Evolutionary conservation across 1,140 invertebrate species (phyloP), one percentile per base, ranked within the genome.

Genomic region (Drepana arcuata): DNA sequence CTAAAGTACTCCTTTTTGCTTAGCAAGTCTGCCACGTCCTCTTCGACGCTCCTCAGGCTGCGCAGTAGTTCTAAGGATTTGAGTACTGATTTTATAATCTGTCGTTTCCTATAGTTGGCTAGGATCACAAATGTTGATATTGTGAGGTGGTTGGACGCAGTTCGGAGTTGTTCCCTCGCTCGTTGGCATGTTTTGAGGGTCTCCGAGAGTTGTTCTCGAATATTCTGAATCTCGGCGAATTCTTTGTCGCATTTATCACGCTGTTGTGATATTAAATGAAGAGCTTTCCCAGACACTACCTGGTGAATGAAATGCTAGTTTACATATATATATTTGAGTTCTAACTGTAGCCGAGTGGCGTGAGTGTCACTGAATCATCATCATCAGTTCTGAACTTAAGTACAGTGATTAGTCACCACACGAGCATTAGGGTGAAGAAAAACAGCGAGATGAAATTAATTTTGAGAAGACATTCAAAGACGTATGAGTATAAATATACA

Each of bases 211-310:
- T 92, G 85, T 55, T 90, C 85, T 66, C 95, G 86, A 38, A 96
- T 88, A 42, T 90, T 88, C 41, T 91, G 86, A 11, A 98, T 92
- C 43, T 92, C 88, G 31, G 90, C 84, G 50, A 98, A 92, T 72
- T 98, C 94, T 7, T 88, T 85, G 41, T 92, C 91, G 71, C 95
- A 97, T 1, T 90, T 86, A 48, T 88, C 90, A 34, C 96, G 90
- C 48, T 98, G 95, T 68, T 97, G 92, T 6, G 96, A 83, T 53
- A 98, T 97, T 10, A 97, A 84, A 50, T 96, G 93, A 0, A 96
- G 87, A 0, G 97, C 92, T 80, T 95, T 93, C 50, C 94, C 95
- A 0, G 94, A 96, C 0, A 98, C 93, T 15, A 96, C 93, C 77
- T 26, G 24, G 4, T n/a, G n/a, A n/a, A n/a, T n/a, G n/a, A n/a